These are phyloP conservation scores for Synanthedon tipuliformis DNA, from an alignment of 2,888 invertebrate species.

Conservation along the genomic window DNA sequence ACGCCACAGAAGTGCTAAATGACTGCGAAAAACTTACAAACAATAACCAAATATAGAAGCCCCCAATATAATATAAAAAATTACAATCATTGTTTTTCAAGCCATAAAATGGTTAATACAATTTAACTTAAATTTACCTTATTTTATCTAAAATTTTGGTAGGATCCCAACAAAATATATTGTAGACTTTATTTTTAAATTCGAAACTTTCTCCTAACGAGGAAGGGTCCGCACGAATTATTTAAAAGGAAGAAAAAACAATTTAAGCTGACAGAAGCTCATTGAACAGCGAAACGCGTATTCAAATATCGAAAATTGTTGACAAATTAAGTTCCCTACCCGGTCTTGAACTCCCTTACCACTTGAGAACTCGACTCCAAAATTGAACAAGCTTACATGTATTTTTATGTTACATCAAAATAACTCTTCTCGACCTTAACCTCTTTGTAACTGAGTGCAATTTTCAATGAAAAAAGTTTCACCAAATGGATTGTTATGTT, in stretches of 20 bases:
- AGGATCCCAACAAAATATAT: too few relatives aligned
- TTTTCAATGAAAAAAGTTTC: conserved; percentile 13
- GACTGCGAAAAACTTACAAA: too few relatives aligned
- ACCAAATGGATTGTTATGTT: conserved; percentile 14
- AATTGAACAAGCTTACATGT: conserved; percentile 43
- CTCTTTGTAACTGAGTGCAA: conserved; percentile 11
- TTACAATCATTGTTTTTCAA: too few relatives aligned
- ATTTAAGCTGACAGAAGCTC: conserved; percentile 66
- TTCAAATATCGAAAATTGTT: conserved; percentile 71
- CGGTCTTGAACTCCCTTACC: conserved; percentile 60
- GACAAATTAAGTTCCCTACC: conserved; percentile 68
- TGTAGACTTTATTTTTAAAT: too few relatives aligned
- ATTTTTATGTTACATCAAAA: conserved; percentile 1
- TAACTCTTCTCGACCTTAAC: conserved; percentile 10
- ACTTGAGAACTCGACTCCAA: conserved; percentile 59
- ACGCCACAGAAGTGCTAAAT: too few relatives aligned
- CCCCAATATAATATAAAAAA: too few relatives aligned
- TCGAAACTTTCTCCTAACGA: conserved; percentile 12
- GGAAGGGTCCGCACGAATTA: conserved; percentile 28
- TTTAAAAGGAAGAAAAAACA: conserved; percentile 55
- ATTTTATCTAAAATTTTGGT: too few relatives aligned
- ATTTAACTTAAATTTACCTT: too few relatives aligned
- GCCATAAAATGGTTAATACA: too few relatives aligned
- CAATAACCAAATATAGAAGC: too few relatives aligned
- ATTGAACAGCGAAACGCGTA: conserved; percentile 64